These are phyloP conservation scores for Penaeus chinensis DNA, from an alignment of 1,140 invertebrate species.

Conservation along the genomic window DNA sequence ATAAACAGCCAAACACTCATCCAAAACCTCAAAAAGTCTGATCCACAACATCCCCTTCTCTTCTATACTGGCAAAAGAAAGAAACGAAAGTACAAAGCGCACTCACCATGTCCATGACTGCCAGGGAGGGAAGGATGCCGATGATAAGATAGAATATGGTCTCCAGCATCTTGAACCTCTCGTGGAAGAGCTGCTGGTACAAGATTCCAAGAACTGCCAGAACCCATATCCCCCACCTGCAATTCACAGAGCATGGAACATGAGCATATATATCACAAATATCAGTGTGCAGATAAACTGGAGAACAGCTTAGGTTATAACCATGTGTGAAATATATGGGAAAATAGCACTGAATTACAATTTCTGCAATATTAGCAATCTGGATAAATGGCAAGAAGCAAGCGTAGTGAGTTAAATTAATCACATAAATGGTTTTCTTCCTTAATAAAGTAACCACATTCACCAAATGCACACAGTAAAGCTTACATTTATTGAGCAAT, in stretches of 20 bases:
- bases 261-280: neutral
- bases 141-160: slow-evolving; percentile 90
- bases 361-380: no score
- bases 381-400: no score
- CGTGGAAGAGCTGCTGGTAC: slow-evolving; percentile 93
- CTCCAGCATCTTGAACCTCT: slow-evolving; percentile 92
- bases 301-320: neutral
- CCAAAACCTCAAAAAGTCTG: no score
- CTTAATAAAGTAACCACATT: no score
- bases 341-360: no score
- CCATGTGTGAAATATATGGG: no score
- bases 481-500: no score
- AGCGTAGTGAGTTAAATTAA: no score
- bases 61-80: neutral
- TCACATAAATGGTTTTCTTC: no score
- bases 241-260: slow-evolving; percentile 1
- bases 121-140: slow-evolving; percentile 84
- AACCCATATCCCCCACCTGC: slow-evolving; percentile 82
- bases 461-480: no score
- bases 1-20: no score
- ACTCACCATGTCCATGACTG: slow-evolving; percentile 70
- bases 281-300: neutral
- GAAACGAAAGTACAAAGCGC: neutral
- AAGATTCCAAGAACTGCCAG: slow-evolving; percentile 87
- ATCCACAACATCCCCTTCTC: no score